Base-by-base conservation (phyloP, 2,797 vertebrate species). In the Arrhamphus sclerolepis region DNA sequence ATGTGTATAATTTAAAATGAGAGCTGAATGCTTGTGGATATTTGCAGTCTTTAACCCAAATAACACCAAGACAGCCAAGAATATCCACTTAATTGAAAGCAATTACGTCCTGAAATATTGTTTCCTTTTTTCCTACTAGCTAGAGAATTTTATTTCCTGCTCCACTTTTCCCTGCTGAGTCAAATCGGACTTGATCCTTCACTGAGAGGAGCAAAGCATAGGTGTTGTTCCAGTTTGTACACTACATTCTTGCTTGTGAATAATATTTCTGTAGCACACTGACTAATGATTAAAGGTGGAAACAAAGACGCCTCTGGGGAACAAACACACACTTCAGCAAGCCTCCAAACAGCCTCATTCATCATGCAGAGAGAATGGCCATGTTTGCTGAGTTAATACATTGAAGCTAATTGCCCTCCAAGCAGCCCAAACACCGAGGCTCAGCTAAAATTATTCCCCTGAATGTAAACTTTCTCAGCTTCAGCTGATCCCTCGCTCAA, bases 361-460 rank as follows among this genome's bases (percentile, higher is more conserved):
- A 91, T 90, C 89, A 90, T 84, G 88, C 81, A 66, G 75, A 71
- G 79, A 83, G 86, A 89, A 88, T 83, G 84, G 85, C 80, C 75
- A 14, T 86, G 89, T 91, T 89, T 90, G 89, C 90, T 89, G 89
- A 89, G 88, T 86, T 91, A 89, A 91, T 91, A 90, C 89, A 87
- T 89, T 87, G 87, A 83, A 87, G 87, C 88, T 91, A 91, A 91
- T 91, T 91, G 89, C 89, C 90, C 89, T 87, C 82, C 62, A 62
- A 90, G 88, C 87, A 84, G 87, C 80, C 83, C 84, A 81, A 90
- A 91, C 83, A 86, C 84, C 52, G 29, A 66, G 79, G 78, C 87
- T 91, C 90, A 89, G 89, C 90, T 90, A 89, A 91, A 89, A 89
- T 87, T 38, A 84, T 85, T 80, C 81, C 83, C 83, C 83, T 79